A percentile compares a stretch with the other conserved stretches of the same genome.
phyloP scores from a whole-genome alignment of 2,113 vertebrate species.

The Amblyopsis rosae region DNA sequence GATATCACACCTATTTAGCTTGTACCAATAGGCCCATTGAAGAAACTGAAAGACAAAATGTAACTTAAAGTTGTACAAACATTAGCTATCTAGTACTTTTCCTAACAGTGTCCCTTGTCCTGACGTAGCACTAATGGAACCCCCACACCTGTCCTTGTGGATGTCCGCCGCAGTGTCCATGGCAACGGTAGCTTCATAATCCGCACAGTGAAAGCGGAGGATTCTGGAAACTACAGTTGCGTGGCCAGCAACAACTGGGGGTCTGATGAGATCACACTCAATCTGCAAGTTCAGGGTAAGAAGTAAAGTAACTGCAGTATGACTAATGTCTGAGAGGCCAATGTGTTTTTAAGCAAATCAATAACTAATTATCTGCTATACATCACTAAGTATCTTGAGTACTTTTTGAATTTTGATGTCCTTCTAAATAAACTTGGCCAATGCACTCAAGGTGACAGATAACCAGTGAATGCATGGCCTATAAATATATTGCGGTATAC shows the following conservation, averaged over 20 bases:
- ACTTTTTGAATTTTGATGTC: too few relatives aligned
- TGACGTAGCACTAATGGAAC: conserved; percentile 87
- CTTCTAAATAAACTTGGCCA: too few relatives aligned
- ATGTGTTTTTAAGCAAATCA: too few relatives aligned
- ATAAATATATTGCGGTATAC: too few relatives aligned
- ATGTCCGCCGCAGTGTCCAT: conserved; percentile 90
- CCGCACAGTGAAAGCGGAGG: conserved; percentile 95
- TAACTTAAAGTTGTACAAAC: not conserved
- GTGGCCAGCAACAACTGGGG: conserved; percentile 97
- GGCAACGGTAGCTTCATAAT: conserved; percentile 97
- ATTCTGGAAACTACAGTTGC: conserved; percentile 97
- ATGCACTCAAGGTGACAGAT: too few relatives aligned
- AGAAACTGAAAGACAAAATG: too few relatives aligned
- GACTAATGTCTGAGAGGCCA: too few relatives aligned
- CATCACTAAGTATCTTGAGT: too few relatives aligned
- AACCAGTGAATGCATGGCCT: too few relatives aligned
- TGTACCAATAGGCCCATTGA: too few relatives aligned
- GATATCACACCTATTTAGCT: too few relatives aligned
- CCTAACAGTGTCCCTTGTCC: not conserved
- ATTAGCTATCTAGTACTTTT: not conserved
- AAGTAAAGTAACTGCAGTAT: not conserved
- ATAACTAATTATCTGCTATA: too few relatives aligned
- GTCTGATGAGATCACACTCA: conserved; percentile 93
- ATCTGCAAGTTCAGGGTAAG: conserved; percentile 96
- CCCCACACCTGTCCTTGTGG: conserved; percentile 90